Base-by-base conservation (phyloP, 2,888 invertebrate species). In the Alloplasta piceator region DNA sequence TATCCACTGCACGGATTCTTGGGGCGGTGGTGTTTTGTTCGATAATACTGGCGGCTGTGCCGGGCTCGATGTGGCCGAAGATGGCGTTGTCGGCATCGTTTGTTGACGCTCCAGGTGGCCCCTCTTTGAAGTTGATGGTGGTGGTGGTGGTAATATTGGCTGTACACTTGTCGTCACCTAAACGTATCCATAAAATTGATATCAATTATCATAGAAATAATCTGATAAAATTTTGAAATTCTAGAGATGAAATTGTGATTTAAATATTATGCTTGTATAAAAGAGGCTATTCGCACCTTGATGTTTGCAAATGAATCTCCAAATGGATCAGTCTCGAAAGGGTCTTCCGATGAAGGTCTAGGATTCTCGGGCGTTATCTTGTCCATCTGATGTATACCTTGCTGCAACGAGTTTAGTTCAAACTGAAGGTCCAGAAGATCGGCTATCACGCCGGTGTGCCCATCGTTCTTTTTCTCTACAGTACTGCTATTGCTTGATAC, bases 351-450 rank as follows among this genome's bases (percentile, higher is more conserved):
- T n/a, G 94, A 93, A 1, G 96, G 94, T 56, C 93, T 93, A 2
- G 94, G 94, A 89, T 95, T 95, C 46, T 94, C 95, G 6, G 96
- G 96, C 3, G 97, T 97, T 46, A 97, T 95, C 77, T 96, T 95
- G 91, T 97, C 97, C 94, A 98, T 97, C 92, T 98, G 97, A 85
- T 96, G 96, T 82, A 98, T 95, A 1, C 98, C 98, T 85, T 97
- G 95, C 90, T 98, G 96, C 87, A 98, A 93, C 77, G 97, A 97
- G 90, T 96, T 96, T 80, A 98, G 93, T 92, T 98, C 98, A 88
- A 97, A 96, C 91, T 98, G 98, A 84, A 98, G 93, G 92, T 97
- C 98, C 12, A 98, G 96, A 81, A 98, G 93, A 93, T 98, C 97
- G 1, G 97, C 97, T 46, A 97, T 97, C 36, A 95, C 95, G n/a